Conservation (phyloP, 2,797 vertebrate species). For the Hyperoplus immaculatus region DNA sequence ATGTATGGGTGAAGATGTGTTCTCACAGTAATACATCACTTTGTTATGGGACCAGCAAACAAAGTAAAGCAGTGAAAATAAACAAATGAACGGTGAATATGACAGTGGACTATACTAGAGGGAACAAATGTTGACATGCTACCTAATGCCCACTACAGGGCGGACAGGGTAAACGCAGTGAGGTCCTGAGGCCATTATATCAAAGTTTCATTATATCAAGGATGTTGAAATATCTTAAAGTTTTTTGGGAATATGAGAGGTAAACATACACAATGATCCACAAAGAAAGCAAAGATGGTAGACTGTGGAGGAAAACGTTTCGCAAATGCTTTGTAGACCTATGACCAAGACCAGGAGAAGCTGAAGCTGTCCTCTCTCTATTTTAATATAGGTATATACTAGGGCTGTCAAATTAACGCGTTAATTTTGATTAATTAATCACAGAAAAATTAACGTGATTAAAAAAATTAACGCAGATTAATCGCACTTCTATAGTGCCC, state of each 20-base stretch:
- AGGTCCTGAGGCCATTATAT: no score
- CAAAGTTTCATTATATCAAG: background rate
- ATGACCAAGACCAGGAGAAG: no score
- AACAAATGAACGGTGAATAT: background rate
- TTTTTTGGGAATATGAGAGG: background rate
- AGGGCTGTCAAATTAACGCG: no score
- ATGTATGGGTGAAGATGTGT: background rate
- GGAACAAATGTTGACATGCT: background rate
- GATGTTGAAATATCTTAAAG: background rate
- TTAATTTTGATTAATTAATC: no score
- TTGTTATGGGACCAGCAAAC: background rate
- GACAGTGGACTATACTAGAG: background rate
- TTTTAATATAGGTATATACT: background rate
- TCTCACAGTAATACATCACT: background rate
- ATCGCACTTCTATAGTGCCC: no score
- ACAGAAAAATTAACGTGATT: no score
- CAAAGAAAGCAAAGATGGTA: background rate
- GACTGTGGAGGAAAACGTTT: background rate
- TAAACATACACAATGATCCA: background rate
- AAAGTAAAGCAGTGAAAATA: background rate
- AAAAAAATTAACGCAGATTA: no score
- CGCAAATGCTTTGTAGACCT: no score
- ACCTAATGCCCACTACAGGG: slow-evolving; percentile 14
- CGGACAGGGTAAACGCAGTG: background rate
- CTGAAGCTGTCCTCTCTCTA: background rate